Conservation (phyloP, 1,140 invertebrate species). For the Pseudomyrmex gracilis region DNA sequence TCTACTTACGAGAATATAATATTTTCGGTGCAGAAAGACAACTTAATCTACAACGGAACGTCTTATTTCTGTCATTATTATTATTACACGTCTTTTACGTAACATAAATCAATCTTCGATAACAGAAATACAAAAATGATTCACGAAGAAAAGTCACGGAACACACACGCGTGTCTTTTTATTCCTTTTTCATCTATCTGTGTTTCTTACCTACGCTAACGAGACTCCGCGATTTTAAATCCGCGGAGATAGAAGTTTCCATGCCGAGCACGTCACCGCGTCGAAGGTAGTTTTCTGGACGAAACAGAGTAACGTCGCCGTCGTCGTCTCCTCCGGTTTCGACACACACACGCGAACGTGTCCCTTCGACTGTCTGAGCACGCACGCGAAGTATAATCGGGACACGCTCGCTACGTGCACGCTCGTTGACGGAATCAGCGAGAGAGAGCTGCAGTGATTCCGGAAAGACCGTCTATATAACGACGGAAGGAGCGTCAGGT, state of each 20-base stretch:
- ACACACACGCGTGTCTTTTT: neutral
- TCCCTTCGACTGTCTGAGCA: slow-evolving; percentile 51
- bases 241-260: slow-evolving; percentile 21
- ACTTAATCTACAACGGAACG: neutral
- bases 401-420: slow-evolving; percentile 43
- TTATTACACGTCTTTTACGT: neutral
- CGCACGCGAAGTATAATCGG: slow-evolving; percentile 55
- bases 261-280: slow-evolving; percentile 37
- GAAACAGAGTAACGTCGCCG: slow-evolving; percentile 3
- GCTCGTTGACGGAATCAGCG: slow-evolving; percentile 1
- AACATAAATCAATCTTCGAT: neutral
- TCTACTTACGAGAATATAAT: no score
- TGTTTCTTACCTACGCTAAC: slow-evolving; percentile 15
- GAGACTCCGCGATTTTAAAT: slow-evolving; percentile 31
- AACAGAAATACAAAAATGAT: neutral
- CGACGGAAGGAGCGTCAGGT: no score
- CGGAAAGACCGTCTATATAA: neutral
- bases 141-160: neutral
- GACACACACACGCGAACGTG: slow-evolving; percentile 23
- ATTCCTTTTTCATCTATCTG: no score
- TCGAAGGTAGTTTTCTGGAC: slow-evolving; percentile 21
- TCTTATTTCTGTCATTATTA: neutral
- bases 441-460: slow-evolving; percentile 42
- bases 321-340: slow-evolving; percentile 1
- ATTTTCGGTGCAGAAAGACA: no score